phyloP scores from a whole-genome alignment of 1,140 invertebrate species.

The Rhynchophorus ferrugineus region DNA sequence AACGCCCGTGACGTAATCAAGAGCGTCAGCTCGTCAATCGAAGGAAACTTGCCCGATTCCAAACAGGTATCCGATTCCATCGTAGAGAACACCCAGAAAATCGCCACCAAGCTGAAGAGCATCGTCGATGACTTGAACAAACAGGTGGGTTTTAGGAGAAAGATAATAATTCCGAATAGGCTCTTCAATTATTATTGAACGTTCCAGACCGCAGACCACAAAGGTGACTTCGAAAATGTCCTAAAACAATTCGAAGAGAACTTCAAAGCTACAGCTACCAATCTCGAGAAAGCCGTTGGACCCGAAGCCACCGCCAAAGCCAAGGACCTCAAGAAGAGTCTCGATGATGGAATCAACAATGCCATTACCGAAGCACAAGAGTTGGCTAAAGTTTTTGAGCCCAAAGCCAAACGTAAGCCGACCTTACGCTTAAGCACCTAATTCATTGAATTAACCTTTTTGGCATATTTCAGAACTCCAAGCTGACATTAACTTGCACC shows the following conservation, averaged over 20 bases:
- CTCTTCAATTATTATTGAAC: neutral
- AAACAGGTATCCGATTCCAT: constrained; percentile 28
- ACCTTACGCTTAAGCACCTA: neutral
- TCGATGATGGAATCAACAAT: constrained; percentile 31
- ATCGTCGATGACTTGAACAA: constrained; percentile 28
- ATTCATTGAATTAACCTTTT: too few relatives aligned
- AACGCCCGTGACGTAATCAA: constrained; percentile 26
- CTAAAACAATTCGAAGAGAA: constrained; percentile 27
- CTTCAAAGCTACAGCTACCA: constrained; percentile 21
- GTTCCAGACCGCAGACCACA: constrained; percentile 24
- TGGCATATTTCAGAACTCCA: constrained; percentile 28
- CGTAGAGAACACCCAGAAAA: constrained; percentile 20
- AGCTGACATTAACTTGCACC: constrained; percentile 24
- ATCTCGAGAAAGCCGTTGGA: constrained; percentile 25
- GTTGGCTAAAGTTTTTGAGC: constrained; percentile 29
- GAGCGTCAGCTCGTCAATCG: constrained; percentile 22
- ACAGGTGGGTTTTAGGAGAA: too few relatives aligned
- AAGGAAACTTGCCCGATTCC: constrained; percentile 26
- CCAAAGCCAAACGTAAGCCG: constrained; percentile 29
- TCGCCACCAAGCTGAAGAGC: constrained; percentile 27
- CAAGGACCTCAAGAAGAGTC: constrained; percentile 27
- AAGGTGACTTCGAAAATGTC: constrained; percentile 30
- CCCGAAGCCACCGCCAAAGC: constrained; percentile 28
- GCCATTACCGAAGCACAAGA: constrained; percentile 29
- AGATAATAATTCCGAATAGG: neutral